Base-by-base conservation (phyloP, 2,888 invertebrate genomes). In the Colostygia pectinataria region DNA sequence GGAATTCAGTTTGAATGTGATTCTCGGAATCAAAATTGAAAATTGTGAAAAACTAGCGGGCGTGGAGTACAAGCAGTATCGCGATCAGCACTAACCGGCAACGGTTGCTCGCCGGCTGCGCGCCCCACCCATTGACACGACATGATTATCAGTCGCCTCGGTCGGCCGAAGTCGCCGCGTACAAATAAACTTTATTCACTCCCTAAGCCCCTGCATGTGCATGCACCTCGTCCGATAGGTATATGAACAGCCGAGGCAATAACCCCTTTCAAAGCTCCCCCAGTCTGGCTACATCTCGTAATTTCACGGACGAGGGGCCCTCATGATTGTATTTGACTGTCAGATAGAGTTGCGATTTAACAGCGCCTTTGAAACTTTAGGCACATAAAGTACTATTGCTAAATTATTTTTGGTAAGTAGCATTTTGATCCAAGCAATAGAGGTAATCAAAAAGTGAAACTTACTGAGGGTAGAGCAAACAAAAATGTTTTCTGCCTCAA, bases 101-200 rank as follows among this genome's bases (percentile, higher is more conserved):
- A 59, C 63, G 66, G 67, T 53, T 63, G 63, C 29, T 34, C 27
- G 46, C 68, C 53, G 63, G 63, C 73, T 71, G 67, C 71, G 70
- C 80, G 81, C 87, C 87, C 88, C 89, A 77, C 86, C 86, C 83
- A 74, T 73, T 76, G 74, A 74, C 77, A 68, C 78, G 74, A 70
- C 77, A 75, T 77, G 74, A 82, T 86, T 83, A 88, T 85, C 85
- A 86, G 81, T 34, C 40, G 37, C 31, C 44, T 72, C 77, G 77
- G 75, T 78, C 75, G 77, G 75, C 78, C 76, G 71, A 63, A 74
- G 74, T 74, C 69, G 64, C 79, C 64, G 72, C 71, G 74, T 77
- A 86, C 86, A 89, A 88, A 88, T 89, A 86, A 89, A 89, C 80
- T 83, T 87, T 87, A 88, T 89, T 88, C 84, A 78, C 82, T 86